Conservation (phyloP, 2,113 vertebrate genomes). For the Nicator chloris region DNA sequence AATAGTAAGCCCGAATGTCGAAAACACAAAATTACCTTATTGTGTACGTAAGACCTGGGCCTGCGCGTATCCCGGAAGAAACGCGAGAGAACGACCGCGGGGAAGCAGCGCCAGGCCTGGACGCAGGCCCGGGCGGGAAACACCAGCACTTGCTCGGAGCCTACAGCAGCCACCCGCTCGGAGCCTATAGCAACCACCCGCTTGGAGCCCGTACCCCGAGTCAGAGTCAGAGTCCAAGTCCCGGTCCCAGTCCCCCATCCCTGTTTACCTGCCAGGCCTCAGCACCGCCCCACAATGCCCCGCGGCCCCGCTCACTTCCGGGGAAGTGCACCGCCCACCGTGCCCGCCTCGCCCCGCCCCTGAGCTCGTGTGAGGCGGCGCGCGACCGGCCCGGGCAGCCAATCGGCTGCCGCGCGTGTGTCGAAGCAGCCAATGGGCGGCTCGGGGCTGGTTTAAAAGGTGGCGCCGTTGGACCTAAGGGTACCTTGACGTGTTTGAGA, state of each 20-base stretch:
- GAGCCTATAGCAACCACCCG: no score
- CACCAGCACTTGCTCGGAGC: no score
- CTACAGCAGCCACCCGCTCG: no score
- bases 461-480: fast-evolving
- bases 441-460: background rate
- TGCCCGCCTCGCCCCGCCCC: background rate
- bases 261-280: background rate
- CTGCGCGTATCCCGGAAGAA: background rate
- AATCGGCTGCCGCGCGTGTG: background rate
- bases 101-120: no score
- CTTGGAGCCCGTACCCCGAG: no score
- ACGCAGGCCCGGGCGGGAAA: fast-evolving
- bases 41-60: fast-evolving
- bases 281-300: background rate
- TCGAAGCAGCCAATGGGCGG: background rate
- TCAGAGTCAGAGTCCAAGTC: no score
- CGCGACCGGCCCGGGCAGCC: background rate
- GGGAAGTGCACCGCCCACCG: fast-evolving
- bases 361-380: background rate
- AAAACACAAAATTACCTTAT: background rate
- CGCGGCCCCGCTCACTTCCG: background rate
- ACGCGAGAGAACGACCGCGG: no score
- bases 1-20: fast-evolving
- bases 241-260: fast-evolving
- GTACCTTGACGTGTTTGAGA: fast-evolving